A percentile compares a stretch with the other conserved stretches of the same genome.
Evolutionary conservation across 2,113 vertebrate species (phyloP).

Genomic region (Pogona vitticeps): DNA sequence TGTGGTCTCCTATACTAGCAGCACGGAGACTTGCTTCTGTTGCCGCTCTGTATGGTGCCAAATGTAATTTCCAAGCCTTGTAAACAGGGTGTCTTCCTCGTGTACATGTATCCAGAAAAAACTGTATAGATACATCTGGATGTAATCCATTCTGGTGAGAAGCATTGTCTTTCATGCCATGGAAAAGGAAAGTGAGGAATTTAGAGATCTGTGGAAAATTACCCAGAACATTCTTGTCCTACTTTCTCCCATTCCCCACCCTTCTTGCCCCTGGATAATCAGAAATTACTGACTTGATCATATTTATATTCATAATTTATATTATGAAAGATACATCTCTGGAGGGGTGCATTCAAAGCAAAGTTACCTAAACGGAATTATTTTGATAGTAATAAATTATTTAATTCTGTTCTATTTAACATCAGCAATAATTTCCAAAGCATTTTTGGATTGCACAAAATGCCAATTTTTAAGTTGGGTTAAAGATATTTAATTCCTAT

Average conservation of each 20-base stretch:
- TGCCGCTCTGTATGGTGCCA: too few relatives aligned
- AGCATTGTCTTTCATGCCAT: conserved; percentile 61
- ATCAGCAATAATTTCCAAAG: conserved; percentile 70
- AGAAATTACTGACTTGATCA: conserved; percentile 40
- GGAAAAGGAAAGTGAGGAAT: conserved; percentile 41
- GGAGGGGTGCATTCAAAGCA: conserved; percentile 53
- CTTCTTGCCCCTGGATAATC: conserved; percentile 60
- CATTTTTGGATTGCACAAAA: conserved; percentile 61
- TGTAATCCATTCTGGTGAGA: conserved; percentile 45
- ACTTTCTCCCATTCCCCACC: not conserved
- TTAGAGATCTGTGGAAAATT: conserved; percentile 61
- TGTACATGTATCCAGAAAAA: conserved; percentile 11
- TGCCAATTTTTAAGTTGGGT: conserved; percentile 63
- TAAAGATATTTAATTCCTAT: conserved; percentile 54
- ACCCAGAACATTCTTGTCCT: conserved; percentile 51
- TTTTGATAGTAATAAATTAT: conserved; percentile 70
- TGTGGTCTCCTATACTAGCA: too few relatives aligned
- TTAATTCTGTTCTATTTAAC: conserved; percentile 69
- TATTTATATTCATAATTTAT: not conserved
- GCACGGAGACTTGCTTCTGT: too few relatives aligned
- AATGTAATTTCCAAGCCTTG: not conserved
- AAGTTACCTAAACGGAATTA: conserved; percentile 59
- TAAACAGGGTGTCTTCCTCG: not conserved
- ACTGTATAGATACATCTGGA: conserved; percentile 30
- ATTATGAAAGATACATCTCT: conserved; percentile 49